Evolutionary conservation across 2,797 vertebrate genomes (phyloP), one percentile per base, ranked within the genome.

Genomic region (Helicolenus hilgendorfi): DNA sequence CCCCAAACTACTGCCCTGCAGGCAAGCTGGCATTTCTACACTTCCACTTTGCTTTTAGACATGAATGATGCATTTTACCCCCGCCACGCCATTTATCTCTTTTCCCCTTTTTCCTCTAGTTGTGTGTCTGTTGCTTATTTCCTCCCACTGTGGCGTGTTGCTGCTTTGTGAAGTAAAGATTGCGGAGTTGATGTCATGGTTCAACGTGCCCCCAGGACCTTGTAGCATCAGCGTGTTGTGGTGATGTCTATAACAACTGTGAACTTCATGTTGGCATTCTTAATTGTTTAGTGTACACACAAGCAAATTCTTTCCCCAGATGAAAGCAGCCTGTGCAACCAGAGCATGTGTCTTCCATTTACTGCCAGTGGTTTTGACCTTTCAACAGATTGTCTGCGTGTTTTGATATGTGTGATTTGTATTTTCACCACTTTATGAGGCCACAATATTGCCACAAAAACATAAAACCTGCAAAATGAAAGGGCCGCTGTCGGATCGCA

Each of bases 331-430:
- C 67, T 2, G 3, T 36, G 35, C 84, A 82, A 77, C 83, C 81
- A 60, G 65, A 89, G 70, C 92, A 94, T 79, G 73, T 96, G 95
- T 92, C 88, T 96, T 87, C 85, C 71, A 95, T 94, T 95, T 95
- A 58, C 86, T 33, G 24, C 35, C 79, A 18, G 83, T 14, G 87
- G 89, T 87, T 95, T 89, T 92, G 85, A 95, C 92, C 91, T 96
- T 96, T 96, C 89, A 93, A 82, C 95, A 93, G 92, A 94, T 89
- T 79, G 77, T 84, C 67, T 82, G 59, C 67, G 73, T 91, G 84
- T 94, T 93, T 92, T 91, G 77, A 91, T 87, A 84, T 93, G 83
- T 72, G 79, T 31, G 53, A 93, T 83, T 94, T 92, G 72, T 79
- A 29, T 83, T 90, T 91, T 82, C 78, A 83, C 71, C 88, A 63